phyloP scores from a whole-genome alignment of 2,888 invertebrate genomes.

The Diadegma fenestrale region DNA sequence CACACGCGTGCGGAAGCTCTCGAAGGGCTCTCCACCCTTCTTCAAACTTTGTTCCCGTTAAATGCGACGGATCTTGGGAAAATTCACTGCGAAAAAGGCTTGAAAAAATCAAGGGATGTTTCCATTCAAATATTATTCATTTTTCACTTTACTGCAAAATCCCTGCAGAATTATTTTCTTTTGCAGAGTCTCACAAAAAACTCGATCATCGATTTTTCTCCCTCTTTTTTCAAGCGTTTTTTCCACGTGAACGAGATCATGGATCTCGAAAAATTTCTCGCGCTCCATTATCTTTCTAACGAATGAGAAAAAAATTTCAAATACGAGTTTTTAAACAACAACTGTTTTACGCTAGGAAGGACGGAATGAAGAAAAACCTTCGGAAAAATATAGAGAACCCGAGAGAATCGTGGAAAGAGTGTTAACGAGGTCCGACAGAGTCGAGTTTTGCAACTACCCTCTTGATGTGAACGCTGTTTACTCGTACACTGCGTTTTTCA shows the following conservation, averaged over 20 bases:
- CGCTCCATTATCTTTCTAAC: constrained; percentile 48
- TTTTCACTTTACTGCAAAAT: not conserved
- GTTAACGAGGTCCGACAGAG: constrained; percentile 58
- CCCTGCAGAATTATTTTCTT: not conserved
- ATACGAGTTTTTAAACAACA: constrained; percentile 9
- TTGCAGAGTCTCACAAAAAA: not conserved
- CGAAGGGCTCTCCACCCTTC: constrained; percentile 52
- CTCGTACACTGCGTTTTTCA: not conserved
- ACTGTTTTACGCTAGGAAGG: not conserved
- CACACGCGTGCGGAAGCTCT: constrained; percentile 15
- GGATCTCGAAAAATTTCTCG: not conserved
- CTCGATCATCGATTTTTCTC: not conserved
- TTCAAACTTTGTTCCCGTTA: constrained; percentile 7
- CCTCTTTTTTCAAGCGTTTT: not conserved
- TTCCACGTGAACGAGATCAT: constrained; percentile 4
- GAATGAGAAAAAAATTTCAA: constrained; percentile 25
- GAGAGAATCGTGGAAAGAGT: constrained; percentile 57
- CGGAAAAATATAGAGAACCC: not conserved
- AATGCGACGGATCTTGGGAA: constrained; percentile 9
- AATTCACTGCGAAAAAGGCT: not conserved
- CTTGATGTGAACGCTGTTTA: constrained; percentile 3
- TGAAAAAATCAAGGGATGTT: constrained; percentile 5
- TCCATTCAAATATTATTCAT: not conserved
- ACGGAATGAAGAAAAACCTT: not conserved
- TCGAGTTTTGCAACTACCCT: constrained; percentile 22